These are phyloP conservation scores for Microctenopoma lineatum DNA, from an alignment of 2,797 vertebrate species.

Conservation along the genomic window DNA sequence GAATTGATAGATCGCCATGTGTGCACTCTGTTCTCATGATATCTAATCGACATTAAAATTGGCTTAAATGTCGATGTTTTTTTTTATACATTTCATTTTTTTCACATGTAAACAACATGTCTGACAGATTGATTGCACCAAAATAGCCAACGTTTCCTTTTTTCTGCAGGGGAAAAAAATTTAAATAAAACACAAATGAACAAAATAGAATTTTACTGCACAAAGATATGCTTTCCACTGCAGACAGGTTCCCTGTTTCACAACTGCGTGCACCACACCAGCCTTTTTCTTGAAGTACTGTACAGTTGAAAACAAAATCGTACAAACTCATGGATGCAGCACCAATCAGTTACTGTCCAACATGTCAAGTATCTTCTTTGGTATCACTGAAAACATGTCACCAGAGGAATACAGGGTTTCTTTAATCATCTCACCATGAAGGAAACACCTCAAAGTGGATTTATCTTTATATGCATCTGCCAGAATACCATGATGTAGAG, in stretches of 20 bases:
- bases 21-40: no score
- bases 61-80: no score
- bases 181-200: no score
- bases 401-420: conserved; percentile 7
- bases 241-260: not conserved
- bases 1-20: no score
- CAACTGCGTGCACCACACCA: not conserved
- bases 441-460: conserved; percentile 32
- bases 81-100: no score
- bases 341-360: conserved; percentile 6
- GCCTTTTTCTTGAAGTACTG: not conserved
- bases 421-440: conserved; percentile 40
- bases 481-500: conserved; percentile 13
- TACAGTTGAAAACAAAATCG: not conserved
- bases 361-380: conserved; percentile 17
- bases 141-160: no score
- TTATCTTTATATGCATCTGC: conserved; percentile 41
- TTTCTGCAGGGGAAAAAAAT: no score
- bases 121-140: no score
- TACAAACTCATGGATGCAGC: not conserved
- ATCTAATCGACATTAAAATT: no score
- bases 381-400: conserved; percentile 8
- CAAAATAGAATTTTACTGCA: no score
- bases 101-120: no score
- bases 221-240: no score